Base-by-base conservation (phyloP, 2,797 vertebrate species). In the Diplodus sargus region DNA sequence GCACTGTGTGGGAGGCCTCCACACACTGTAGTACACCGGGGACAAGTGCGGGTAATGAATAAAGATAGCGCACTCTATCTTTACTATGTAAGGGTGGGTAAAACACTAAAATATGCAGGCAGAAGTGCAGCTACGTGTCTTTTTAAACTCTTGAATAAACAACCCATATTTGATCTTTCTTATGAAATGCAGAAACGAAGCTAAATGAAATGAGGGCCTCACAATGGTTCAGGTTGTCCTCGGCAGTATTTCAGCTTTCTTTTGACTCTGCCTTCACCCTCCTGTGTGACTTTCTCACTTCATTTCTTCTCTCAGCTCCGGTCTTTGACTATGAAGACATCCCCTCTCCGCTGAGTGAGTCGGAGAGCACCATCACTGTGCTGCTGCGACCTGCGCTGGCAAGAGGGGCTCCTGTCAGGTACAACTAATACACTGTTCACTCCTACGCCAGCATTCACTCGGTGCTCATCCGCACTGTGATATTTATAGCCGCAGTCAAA, bases 341-440 rank as follows among this genome's bases (percentile, higher is more conserved):
- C 89, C 97, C 97, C 0, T 96, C 97, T 0, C 97, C 97, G 0
- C 93, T 99, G 90, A 95, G 96, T 0, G 98, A 99, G 90, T 97
- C 98, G 0, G 97, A 99, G 93, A 97, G 92, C 90, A 99, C 97
- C 89, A 98, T 98, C 94, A 99, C 98, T 0, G 97, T 99, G 77
- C 94, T 98, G 71, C 94, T 99, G 92, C 96, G 96, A 82, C 98
- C 98, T 0, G 98, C 98, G 0, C 95, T 97, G 91, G 97, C 97
- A 69, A 95, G 97, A 12, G 98, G 97, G 4, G 97, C 98, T 59
- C 98, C 98, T 68, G 96, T 99, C 95, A 99, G 98, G 98, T 98
- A 90, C 78, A 45, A 69, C 82, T 51, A 57, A 76, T 34, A 64
- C 70, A 69, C 49, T 42, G 63, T 58, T 78, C 76, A 51, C 78